These are phyloP conservation scores for Sebastes vulpes DNA, from an alignment of 2,797 vertebrate species.

Conservation along the genomic window DNA sequence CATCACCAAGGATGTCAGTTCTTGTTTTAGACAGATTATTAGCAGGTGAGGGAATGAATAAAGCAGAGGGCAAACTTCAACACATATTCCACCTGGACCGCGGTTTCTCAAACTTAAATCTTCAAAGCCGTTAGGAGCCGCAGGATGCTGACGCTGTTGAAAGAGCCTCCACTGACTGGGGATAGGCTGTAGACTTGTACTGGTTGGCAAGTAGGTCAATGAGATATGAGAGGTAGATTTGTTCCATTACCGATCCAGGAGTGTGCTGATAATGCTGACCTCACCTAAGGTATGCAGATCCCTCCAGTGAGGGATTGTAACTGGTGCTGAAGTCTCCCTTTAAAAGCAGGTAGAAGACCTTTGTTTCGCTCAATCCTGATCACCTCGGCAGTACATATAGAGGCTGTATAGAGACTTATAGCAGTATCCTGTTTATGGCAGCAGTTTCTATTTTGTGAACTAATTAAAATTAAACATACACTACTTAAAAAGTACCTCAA, in stretches of 20 bases:
- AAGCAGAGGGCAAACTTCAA: conserved; percentile 60
- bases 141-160: conserved; percentile 61
- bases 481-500: not conserved
- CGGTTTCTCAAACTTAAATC: conserved; percentile 63
- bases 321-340: not conserved
- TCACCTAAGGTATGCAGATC: conserved; percentile 4
- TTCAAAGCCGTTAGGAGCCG: conserved; percentile 63
- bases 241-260: conserved; percentile 16
- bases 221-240: conserved; percentile 52
- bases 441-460: not conserved
- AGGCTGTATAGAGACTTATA: conserved; percentile 2
- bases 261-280: conserved; percentile 25
- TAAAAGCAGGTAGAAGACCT: not conserved
- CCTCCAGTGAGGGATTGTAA: not conserved
- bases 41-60: conserved; percentile 67
- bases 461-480: not conserved
- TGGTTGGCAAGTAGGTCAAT: conserved; percentile 69
- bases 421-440: not conserved
- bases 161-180: conserved; percentile 51
- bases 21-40: conserved; percentile 70
- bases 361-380: conserved; percentile 5
- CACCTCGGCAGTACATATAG: not conserved
- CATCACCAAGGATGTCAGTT: conserved; percentile 46
- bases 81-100: conserved; percentile 59
- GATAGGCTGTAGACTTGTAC: conserved; percentile 37